Base-by-base conservation (phyloP, 2,888 invertebrate species). In the Meiosimyza platycephala region DNA sequence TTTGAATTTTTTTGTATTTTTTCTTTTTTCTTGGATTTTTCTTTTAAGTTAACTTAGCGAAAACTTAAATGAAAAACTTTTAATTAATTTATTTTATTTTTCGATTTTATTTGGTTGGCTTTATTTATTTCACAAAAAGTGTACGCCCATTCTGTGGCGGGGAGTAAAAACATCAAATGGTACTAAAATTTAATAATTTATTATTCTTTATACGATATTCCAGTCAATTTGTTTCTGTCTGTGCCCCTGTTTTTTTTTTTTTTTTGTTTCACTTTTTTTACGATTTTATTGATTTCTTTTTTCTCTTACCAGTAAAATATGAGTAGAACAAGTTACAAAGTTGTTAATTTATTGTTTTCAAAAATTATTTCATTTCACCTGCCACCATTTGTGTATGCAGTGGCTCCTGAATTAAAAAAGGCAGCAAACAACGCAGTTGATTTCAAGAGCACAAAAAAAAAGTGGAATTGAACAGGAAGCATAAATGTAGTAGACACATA, bases 211-310 rank as follows among this genome's bases (percentile, higher is more conserved):
- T 40, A 7, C 4, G 40, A 40, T 9, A 6, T 40, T 40, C 40
- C 40, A 40, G 40, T 40, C 6, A 40, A 40, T 40, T 40, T 9
- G 11, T 16, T 40, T 51, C 16, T 28, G 18, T 28, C 12, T 51
- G 22, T 33, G 13, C 52, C 13, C 52, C 9, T 5, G n/a, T 33
- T 33, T 54, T 54, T 51, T 54, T 51, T 16, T 6, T 66, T 9
- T 54, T 18, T 16, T 4, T 50, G 48, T 68, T 16, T 55, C 18
- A 3, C 54, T 28, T 15, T 55, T 47, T 18, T 67, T 55, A 16
- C n/a, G 54, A 33, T 66, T 66, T 54, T 33, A 33, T 66, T 15
- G 40, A 55, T 67, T 57, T 47, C 18, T 48, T 40, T 67, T 28
- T 28, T 67, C 51, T 52, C 33, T 52, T 65, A n/a, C 33, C 13